Evolutionary conservation across 2,888 invertebrate genomes (phyloP), one percentile per base, ranked within the genome.

Genomic region (Diadromus collaris): DNA sequence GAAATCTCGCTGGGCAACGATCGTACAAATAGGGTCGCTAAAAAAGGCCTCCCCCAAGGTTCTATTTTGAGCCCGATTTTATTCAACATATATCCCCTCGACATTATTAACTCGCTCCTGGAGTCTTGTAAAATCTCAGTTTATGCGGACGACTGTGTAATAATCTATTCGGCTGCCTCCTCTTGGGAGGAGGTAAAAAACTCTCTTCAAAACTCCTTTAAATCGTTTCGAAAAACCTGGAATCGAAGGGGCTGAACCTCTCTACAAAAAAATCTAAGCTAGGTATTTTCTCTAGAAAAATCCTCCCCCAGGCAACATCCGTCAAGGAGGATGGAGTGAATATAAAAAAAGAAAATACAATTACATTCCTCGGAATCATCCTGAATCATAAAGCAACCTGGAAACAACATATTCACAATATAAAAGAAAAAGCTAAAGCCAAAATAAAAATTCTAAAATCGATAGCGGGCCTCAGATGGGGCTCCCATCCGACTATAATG

Each of bases 101-200:
- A 46, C n/a, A 46, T 46, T n/a, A 46, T 46, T n/a, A 46, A 46
- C 6, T 46, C 46, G n/a, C 46, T 46, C n/a, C 46, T n/a, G n/a
- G n/a, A 46, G 6, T n/a, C 5, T 19, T 46, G 46, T 1, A 46
- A 46, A 6, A 46, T 46, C 19, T n/a, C n/a, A 6, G 46, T 46
- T n/a, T 46, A 46, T 19, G 46, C 46, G n/a, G 46, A 46, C 46
- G 46, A 46, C 19, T 46, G 19, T n/a, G 46, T 46, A 3, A 46
- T 46, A 3, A 46, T 46, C 6, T 46, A 46, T 16, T 46, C 46
- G 46, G 19, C 46, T n/a, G 46, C n/a, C 6, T 16, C 46, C n/a
- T 46, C 46, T 16, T 46, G 19, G 46, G 46, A 46, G n/a, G 16
- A 2, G n/a, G n/a, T 46, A 16, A 46, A n/a, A 19, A n/a, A 19